A percentile compares a stretch with the other conserved stretches of the same genome.
Conservation (phyloP, 64 coral and sea anemone genomes). For the Pocillopora verrucosa region DNA sequence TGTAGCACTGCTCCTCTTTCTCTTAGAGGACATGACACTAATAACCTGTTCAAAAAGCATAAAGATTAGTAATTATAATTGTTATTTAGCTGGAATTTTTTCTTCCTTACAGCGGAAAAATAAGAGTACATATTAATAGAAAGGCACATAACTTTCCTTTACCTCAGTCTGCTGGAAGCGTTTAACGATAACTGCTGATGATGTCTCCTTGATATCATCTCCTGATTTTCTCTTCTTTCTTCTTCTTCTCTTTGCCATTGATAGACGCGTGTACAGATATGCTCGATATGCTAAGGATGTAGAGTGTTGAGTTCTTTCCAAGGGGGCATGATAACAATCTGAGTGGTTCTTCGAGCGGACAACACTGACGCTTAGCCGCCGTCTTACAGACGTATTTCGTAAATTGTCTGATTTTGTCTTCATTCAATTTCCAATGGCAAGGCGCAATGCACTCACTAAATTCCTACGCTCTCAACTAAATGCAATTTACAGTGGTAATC, state of each 20-base stretch:
- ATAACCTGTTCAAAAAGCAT: neutral
- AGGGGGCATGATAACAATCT: too few species aligned
- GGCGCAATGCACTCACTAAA: too few species aligned
- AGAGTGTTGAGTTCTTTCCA: neutral
- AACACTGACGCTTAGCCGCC: too few species aligned
- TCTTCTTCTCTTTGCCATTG: neutral
- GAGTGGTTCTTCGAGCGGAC: too few species aligned
- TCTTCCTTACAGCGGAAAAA: neutral
- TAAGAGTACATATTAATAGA: too few species aligned
- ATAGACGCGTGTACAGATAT: neutral
- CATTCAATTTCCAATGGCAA: too few species aligned
- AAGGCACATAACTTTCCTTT: neutral
- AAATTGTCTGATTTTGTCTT: too few species aligned
- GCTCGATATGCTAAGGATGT: neutral
- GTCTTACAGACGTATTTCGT: too few species aligned
- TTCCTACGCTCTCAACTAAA: too few species aligned
- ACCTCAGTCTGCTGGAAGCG: neutral
- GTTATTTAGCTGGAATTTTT: neutral
- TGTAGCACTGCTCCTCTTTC: neutral
- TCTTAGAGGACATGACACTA: neutral
- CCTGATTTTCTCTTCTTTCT: neutral
- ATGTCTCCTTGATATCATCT: neutral
- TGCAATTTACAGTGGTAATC: too few species aligned
- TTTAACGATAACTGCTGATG: neutral
- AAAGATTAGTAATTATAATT: neutral